phyloP scores from a whole-genome alignment of 2,113 vertebrate species.

The Pseudopipra pipra region DNA sequence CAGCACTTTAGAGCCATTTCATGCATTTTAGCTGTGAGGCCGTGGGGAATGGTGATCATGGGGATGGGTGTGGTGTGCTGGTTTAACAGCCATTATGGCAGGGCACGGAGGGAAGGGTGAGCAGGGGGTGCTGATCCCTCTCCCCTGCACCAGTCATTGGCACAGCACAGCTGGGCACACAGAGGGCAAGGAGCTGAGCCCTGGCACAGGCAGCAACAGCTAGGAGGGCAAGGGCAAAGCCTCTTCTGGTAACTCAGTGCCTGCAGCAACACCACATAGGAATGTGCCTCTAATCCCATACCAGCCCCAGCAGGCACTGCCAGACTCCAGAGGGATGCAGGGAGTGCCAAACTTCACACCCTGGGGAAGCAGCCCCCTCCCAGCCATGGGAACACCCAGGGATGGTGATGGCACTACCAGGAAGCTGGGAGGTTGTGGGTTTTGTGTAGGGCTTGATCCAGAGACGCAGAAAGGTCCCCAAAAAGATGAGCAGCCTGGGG shows the following conservation, averaged over 20 bases:
- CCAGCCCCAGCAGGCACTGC: neutral
- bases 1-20: neutral
- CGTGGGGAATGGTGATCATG: rapidly evolving
- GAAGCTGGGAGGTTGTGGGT: neutral
- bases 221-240: neutral
- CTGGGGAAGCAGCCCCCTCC: neutral
- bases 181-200: neutral
- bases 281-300: neutral
- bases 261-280: neutral
- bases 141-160: neutral
- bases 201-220: neutral
- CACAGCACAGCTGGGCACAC: rapidly evolving
- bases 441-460: neutral
- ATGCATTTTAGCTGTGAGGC: neutral
- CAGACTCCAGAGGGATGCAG: neutral
- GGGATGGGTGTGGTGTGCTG: neutral
- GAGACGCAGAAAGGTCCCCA: neutral
- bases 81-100: neutral
- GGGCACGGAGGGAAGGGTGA: neutral
- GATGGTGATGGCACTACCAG: neutral
- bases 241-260: neutral
- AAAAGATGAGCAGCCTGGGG: neutral
- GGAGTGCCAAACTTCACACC: neutral
- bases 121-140: neutral
- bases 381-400: rapidly evolving